A percentile compares a stretch with the other conserved stretches of the same genome.
phyloP scores from a whole-genome alignment of 2,797 vertebrate genomes.

The Nyctibius grandis region DNA sequence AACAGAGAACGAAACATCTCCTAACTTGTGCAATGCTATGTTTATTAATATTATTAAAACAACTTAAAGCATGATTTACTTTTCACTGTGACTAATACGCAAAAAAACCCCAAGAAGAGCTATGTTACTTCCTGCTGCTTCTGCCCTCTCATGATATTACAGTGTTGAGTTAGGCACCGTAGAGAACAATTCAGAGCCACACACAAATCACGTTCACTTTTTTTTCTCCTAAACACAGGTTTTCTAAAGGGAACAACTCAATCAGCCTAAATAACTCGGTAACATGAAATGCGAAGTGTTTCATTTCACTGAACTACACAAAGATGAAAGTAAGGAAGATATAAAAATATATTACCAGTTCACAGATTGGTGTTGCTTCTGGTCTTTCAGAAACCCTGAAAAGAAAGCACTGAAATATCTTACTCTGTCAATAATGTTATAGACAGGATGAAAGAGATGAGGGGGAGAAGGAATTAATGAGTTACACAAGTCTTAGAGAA shows the following conservation, averaged over 20 bases:
- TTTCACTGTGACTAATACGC: background rate
- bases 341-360: slow-evolving; percentile 80
- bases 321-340: background rate
- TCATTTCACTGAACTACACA: background rate
- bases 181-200: background rate
- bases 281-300: background rate
- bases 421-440: background rate
- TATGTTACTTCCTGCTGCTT: background rate
- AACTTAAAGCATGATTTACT: background rate
- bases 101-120: background rate
- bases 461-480: background rate
- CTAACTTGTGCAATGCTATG: background rate
- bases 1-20: background rate
- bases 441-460: background rate
- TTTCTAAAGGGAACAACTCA: background rate
- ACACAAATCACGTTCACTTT: background rate
- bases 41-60: background rate
- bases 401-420: background rate
- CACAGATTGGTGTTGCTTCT: slow-evolving; percentile 80
- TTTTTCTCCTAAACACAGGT: background rate
- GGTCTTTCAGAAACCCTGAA: slow-evolving; percentile 78
- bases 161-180: background rate
- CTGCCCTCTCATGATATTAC: background rate
- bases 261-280: background rate
- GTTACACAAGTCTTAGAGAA: background rate